These are phyloP conservation scores for Carterocephalus palaemon DNA, from an alignment of 2,888 invertebrate species.

Conservation along the genomic window DNA sequence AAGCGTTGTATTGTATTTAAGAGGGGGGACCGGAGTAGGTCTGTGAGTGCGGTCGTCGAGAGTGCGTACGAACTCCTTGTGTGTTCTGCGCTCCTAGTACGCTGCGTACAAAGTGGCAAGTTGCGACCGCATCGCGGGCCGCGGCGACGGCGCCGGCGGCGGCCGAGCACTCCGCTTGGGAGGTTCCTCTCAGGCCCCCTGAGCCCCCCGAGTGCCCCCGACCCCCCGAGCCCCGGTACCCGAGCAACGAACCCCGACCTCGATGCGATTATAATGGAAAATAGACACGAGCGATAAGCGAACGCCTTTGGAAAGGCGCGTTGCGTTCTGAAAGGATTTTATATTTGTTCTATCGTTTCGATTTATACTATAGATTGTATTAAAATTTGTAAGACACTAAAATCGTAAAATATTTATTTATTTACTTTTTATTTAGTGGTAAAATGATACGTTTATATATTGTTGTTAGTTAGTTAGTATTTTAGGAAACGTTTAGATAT, in stretches of 20 bases:
- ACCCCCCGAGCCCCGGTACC: no score
- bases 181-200: conserved; percentile 19
- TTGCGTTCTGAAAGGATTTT: no score
- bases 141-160: conserved; percentile 36
- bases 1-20: background rate
- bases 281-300: conserved; percentile 1
- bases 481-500: no score
- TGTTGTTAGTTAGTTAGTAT: no score
- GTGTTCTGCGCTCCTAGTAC: conserved; percentile 60
- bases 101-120: conserved; percentile 66
- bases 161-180: conserved; percentile 30
- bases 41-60: conserved; percentile 27
- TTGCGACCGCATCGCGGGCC: conserved; percentile 48
- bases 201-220: conserved; percentile 8
- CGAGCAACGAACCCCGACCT: conserved; percentile 32
- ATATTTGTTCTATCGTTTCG: no score
- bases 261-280: conserved; percentile 27
- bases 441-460: no score
- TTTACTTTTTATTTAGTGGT: no score
- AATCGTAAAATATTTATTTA: no score
- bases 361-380: no score
- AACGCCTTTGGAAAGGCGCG: no score
- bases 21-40: conserved; percentile 8
- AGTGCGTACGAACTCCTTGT: conserved; percentile 36
- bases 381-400: no score